Base-by-base conservation (phyloP, 2,888 invertebrate species). In the Epirrhoe tristata region DNA sequence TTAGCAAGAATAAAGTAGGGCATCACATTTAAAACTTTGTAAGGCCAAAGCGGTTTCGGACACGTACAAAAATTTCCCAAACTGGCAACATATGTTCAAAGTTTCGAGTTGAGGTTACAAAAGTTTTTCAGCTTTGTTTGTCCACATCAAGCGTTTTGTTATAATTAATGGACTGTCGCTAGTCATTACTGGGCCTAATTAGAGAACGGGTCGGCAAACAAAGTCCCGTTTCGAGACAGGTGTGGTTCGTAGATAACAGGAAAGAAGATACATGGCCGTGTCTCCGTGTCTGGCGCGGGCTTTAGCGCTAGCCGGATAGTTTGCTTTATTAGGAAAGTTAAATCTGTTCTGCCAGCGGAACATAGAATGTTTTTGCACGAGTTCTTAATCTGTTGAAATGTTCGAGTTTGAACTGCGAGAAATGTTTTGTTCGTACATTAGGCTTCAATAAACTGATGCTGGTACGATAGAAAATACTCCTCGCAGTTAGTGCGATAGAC, bases 161-260 rank as follows among this genome's bases (percentile, higher is more conserved):
- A 84, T 88, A 87, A 89, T 88, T 86, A 90, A 89, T 89, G 87
- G 82, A 82, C 81, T 82, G 86, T 85, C 82, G 79, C 81, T 81
- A 81, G 81, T 85, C 84, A 83, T 84, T 84, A 84, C 79, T 79
- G 79, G 73, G 80, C 79, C 85, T 88, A 90, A 90, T 90, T 90
- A 88, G 86, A 84, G 83, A 84, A 76, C 77, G 76, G 72, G 78
- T 79, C 81, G 79, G 63, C 81, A 82, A 85, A 88, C 86, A 84
- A 85, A 88, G 83, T 86, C 76, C 75, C 80, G 80, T 76, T 71
- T 74, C 76, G 82, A 83, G 84, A 85, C 90, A 90, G 90, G 90
- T 88, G 87, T 77, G 80, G 76, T 75, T 76, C 73, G 73, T 64
- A 76, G 77, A 76, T 78, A 83, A 69, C 69, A 71, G 71, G 69